phyloP scores from a whole-genome alignment of 2,113 vertebrate genomes.

The Prochilodus magdalenae region DNA sequence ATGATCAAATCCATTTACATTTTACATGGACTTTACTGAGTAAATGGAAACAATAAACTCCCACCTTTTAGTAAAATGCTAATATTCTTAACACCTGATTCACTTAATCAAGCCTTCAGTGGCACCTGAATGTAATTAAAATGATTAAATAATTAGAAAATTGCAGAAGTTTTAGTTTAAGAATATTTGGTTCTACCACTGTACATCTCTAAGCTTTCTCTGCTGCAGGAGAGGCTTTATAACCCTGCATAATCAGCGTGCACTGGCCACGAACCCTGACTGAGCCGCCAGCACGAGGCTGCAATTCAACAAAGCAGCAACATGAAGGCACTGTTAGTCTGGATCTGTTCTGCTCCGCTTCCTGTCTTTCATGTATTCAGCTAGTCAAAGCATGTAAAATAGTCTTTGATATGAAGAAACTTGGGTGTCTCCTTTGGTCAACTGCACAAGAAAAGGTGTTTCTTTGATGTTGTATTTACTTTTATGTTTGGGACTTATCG shows the following conservation, averaged over 20 bases:
- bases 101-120: not conserved
- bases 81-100: not conserved
- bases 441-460: conserved; percentile 15
- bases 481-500: not conserved
- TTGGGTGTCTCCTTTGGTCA: not conserved
- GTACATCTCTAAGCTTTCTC: not conserved
- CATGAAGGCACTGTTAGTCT: conserved; percentile 5
- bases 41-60: not conserved
- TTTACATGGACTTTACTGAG: too few relatives aligned
- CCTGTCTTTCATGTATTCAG: conserved; percentile 25
- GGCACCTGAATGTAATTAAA: not conserved
- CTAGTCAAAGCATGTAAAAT: conserved; percentile 27
- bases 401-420: not conserved
- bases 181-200: conserved; percentile 4
- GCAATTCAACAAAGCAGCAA: conserved; percentile 37
- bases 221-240: conserved; percentile 31
- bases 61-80: too few relatives aligned
- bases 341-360: conserved; percentile 52
- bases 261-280: conserved; percentile 43
- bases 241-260: conserved; percentile 37
- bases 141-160: not conserved
- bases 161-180: too few relatives aligned
- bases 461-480: conserved; percentile 24
- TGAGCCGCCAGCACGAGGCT: conserved; percentile 18
- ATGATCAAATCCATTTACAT: not conserved